Base-by-base conservation (phyloP, 37 sponge, comb jelly and placozoan genomes). In the Crambe crambe region DNA sequence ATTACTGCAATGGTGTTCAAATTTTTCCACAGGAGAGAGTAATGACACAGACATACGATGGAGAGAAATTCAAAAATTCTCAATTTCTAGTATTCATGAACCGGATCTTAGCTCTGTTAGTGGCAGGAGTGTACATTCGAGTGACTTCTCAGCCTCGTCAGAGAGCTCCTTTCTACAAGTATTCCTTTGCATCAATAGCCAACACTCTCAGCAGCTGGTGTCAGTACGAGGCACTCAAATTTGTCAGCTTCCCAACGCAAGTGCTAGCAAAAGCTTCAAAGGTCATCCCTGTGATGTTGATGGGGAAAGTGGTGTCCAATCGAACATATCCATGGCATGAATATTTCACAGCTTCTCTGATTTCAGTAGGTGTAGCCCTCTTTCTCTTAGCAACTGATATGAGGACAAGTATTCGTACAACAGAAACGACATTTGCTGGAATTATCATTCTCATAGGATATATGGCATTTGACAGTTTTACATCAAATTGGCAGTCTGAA, bases 181-280 rank as follows among this genome's bases (percentile, higher is more conserved):
- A 95, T 73, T 98, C 98, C 42, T 98, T 70, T 68, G 68, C 93
- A 56, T 98, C 98, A 42, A 86, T 98, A 56, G 93, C 96, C 58
- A 98, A 98, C 78, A 93, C 91, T 18, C 90, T 98, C 77, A 93
- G 94, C 70, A 95, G 96, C 80, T 98, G 98, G 98, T 98, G 98
- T 56, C 98, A 98, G 79, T 98, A 98, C 63, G 98, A 98, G 78
- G 98, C 98, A 22, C 91, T 98, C 56, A 98, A 98, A 80, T 98
- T 87, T 60, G 96, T 98, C 41, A 88, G 89, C 26, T 98, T 98
- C 65, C 98, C 98, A 20, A 95, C 95, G 5, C 95, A 95, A 64
- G 95, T 98, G 6, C 83, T 98, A 10, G 85, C 92, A 32, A 98
- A 98, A 66, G 79, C 95, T 43, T 87, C 81, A 68, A 98, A 98